Base-by-base conservation (phyloP, 1,140 invertebrate genomes). In the Drosophila lini region DNA sequence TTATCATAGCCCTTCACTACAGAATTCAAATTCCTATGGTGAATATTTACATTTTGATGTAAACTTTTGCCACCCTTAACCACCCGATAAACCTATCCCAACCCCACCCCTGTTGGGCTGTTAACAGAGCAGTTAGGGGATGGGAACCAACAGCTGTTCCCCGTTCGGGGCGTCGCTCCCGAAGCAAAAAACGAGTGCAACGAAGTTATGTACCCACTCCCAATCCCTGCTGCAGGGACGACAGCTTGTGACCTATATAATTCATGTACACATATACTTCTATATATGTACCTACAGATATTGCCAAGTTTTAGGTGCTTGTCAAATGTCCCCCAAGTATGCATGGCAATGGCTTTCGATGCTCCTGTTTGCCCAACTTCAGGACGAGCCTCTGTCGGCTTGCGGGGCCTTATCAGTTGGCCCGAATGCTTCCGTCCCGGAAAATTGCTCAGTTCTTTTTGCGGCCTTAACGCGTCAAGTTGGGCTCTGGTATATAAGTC, bases 131-230 rank as follows among this genome's bases (percentile, higher is more conserved):
- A 74, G 55, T 65, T 50, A 42, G 16, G 52, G 41, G 62, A 19
- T 74, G 55, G 41, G 13, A 28, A 10, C 50, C 56, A 80, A 67
- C 80, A 82, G 81, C 80, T 82, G 80, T 80, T 79, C 44, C 28
- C n/a, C 44, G 45, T 28, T 53, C 44, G 74, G 74, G 61, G 55
- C 56, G 59, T 74, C 75, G 65, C 61, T 75, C 74, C 82, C 79
- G 79, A 85, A 79, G 69, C 64, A 62, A 59, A 77, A 76, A 85
- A 85, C 82, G 82, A 85, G 83, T 86, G 82, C 82, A 85, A 53
- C 58, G 61, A 71, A 82, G 80, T 74, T 61, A 38, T 73, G 34
- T 53, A 22, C 22, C 22, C 22, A 19, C 45, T 65, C 34, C 22
- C 36, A 19, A 19, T 25, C 57, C 63, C 58, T 74, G 67, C 62